Evolutionary conservation across 2,797 vertebrate species (phyloP).

Genomic region (Emys orbicularis): DNA sequence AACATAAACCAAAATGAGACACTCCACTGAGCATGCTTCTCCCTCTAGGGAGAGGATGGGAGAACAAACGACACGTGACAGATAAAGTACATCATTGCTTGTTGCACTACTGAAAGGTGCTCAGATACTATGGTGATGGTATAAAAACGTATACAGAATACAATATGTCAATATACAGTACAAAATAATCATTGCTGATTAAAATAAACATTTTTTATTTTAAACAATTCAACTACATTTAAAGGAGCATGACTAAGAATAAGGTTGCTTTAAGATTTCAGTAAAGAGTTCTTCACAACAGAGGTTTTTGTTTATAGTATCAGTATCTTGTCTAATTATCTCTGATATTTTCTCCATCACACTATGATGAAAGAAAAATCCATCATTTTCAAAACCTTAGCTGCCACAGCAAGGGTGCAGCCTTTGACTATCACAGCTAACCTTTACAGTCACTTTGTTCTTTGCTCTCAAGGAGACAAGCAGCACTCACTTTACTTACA

Average conservation of each 20-base stretch:
- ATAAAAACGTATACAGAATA: neutral
- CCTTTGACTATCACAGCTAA: neutral
- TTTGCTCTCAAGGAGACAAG: neutral
- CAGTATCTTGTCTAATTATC: slow-evolving; percentile 19
- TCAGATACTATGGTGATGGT: neutral
- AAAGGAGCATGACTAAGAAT: neutral
- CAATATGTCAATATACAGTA: neutral
- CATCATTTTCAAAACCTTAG: neutral
- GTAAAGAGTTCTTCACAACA: neutral
- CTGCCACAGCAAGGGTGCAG: neutral
- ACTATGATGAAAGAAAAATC: slow-evolving; percentile 16
- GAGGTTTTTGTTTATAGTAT: neutral
- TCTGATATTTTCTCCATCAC: slow-evolving; percentile 1
- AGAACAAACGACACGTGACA: neutral
- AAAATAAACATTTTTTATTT: neutral
- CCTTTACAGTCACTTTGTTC: neutral
- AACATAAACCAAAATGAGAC: neutral
- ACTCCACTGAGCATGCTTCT: neutral
- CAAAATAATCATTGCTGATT: neutral
- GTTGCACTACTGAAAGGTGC: neutral
- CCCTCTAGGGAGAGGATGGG: neutral
- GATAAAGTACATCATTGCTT: neutral
- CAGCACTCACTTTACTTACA: neutral
- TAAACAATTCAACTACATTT: neutral
- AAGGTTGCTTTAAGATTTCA: neutral